Base-by-base conservation (phyloP, 2,888 invertebrate genomes). In the Neria commutata region DNA sequence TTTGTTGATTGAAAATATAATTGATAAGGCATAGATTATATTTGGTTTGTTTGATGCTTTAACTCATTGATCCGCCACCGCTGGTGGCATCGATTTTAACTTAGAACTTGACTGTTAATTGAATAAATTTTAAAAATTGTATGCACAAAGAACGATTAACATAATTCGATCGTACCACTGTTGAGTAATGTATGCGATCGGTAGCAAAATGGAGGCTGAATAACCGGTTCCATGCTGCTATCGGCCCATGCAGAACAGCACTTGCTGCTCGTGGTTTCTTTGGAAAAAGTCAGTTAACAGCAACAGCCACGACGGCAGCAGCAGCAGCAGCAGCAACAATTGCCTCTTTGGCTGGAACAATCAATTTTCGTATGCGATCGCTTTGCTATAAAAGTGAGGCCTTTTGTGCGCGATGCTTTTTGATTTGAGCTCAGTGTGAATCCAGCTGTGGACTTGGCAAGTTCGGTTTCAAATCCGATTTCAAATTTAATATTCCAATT, bases 391-490 rank as follows among this genome's bases (percentile, higher is more conserved):
- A 78, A 76, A 77, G 69, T 68, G 52, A 67, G 64, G 62, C 70
- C 77, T 79, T 79, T 78, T 72, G 73, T 69, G 65, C 68, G 73
- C 59, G 70, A 68, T 71, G 71, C 70, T 77, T 78, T 78, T 75
- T 66, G 66, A 68, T 71, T 73, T 67, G 69, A 69, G 71, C 72
- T 78, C 79, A 78, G 80, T 78, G 75, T 77, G 73, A 68, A 70
- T 69, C 70, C 67, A 68, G 69, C 76, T 73, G 70, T 67, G 70
- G 63, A 72, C 72, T 75, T 72, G 78, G 69, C 70, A 69, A 71
- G 77, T 74, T 61, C 60, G 40, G 57, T 55, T 34, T 55, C 19
- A 45, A 52, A 40, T 61, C 54, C 16, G 26, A 53, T 49, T 51
- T 46, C 51, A 52, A 51, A 40, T 16, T 29, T 19, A 58, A 56